phyloP scores from a whole-genome alignment of 1,140 invertebrate genomes.

The Brachionus angularis region DNA sequence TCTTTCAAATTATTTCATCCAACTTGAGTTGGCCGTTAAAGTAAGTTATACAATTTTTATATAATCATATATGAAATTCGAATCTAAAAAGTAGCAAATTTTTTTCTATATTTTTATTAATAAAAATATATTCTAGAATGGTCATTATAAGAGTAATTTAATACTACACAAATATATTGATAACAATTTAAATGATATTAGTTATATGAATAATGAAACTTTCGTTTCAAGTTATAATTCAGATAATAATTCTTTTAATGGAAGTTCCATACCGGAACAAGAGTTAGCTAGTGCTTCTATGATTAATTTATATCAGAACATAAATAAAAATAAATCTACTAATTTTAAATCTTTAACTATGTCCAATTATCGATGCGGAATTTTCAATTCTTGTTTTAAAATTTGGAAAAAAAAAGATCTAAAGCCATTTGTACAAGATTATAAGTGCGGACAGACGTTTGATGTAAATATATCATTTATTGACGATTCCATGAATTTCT shows the following conservation, averaged over 20 bases:
- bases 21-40: not conserved
- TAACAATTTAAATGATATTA: no score
- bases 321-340: not conserved
- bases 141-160: not conserved
- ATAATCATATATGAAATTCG: not conserved
- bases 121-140: not conserved
- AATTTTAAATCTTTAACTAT: not conserved
- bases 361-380: not conserved
- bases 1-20: slow-evolving; percentile 9
- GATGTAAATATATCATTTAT: not conserved
- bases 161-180: not conserved
- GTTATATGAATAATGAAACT: no score
- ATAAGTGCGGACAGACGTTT: slow-evolving; percentile 11
- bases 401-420: slow-evolving; percentile 31
- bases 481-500: slow-evolving; percentile 19
- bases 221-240: no score
- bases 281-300: slow-evolving; percentile 25
- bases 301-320: not conserved
- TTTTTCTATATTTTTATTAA: no score
- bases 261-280: no score
- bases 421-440: slow-evolving; percentile 1
- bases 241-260: no score
- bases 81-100: not conserved
- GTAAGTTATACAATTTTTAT: not conserved
- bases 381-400: slow-evolving; percentile 14